phyloP scores from a whole-genome alignment of 2,113 vertebrate genomes.

The Cyanistes caeruleus region DNA sequence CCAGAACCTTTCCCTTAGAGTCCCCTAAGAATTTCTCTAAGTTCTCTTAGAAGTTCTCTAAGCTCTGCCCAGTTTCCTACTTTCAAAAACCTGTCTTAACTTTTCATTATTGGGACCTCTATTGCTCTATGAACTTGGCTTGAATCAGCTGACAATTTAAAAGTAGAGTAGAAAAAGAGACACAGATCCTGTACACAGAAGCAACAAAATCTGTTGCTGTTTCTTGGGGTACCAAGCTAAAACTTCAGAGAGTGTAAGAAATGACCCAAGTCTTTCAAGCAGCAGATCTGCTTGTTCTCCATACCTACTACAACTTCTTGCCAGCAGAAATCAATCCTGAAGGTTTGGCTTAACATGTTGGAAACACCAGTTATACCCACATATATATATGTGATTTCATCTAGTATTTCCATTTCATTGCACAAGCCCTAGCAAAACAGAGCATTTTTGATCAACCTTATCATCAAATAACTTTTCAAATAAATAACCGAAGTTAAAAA shows the following conservation, averaged over 20 bases:
- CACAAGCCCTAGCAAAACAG: neutral
- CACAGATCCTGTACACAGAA: rapidly evolving
- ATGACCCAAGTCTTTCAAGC: neutral
- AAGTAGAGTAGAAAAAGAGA: neutral
- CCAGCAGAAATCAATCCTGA: neutral
- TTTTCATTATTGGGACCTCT: neutral
- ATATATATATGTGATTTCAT: neutral
- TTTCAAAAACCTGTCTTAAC: neutral
- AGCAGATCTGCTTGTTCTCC: neutral
- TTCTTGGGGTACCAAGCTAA: neutral
- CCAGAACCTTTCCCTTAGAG: neutral
- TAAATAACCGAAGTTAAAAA: neutral
- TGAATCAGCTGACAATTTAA: neutral
- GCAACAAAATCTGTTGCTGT: neutral
- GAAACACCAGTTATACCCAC: neutral
- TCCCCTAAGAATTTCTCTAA: neutral
- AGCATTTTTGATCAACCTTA: neutral
- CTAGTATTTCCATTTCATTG: neutral
- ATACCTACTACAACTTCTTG: neutral
- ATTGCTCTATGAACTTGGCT: neutral
- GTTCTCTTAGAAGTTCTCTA: no score
- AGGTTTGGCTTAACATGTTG: neutral
- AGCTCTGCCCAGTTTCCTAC: neutral
- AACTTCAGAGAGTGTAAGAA: neutral
- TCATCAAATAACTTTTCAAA: neutral